phyloP scores from a whole-genome alignment of 2,113 vertebrate species.

The Oxyruncus cristatus region DNA sequence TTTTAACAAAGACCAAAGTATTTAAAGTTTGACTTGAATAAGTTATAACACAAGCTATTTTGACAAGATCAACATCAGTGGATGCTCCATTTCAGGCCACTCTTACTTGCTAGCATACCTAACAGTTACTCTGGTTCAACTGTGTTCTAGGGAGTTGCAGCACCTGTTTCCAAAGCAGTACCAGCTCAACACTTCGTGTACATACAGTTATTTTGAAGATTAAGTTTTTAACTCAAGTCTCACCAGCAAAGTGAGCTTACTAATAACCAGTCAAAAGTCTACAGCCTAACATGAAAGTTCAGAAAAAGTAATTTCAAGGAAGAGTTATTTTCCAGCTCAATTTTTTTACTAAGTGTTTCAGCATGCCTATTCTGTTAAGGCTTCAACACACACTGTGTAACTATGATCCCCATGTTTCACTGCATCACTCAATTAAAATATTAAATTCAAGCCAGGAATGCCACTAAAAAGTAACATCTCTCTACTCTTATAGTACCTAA shows the following conservation, averaged over 20 bases:
- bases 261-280: neutral
- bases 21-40: neutral
- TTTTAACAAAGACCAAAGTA: neutral
- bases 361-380: neutral
- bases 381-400: neutral
- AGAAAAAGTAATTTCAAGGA: neutral
- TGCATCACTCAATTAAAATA: neutral
- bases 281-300: neutral
- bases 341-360: neutral
- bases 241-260: neutral
- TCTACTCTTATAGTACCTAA: neutral
- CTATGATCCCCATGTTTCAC: neutral
- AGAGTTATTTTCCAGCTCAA: neutral
- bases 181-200: neutral
- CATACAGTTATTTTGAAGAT: neutral
- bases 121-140: neutral
- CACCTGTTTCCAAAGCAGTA: neutral
- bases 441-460: neutral
- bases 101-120: neutral
- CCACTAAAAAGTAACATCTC: neutral
- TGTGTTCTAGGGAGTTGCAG: neutral
- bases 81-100: neutral
- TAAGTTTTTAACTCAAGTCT: neutral
- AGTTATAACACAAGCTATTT: neutral
- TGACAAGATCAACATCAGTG: neutral